Evolutionary conservation across 64 coral and sea anemone species (phyloP), one percentile per base, ranked within the genome.

Genomic region (Montipora cactus): DNA sequence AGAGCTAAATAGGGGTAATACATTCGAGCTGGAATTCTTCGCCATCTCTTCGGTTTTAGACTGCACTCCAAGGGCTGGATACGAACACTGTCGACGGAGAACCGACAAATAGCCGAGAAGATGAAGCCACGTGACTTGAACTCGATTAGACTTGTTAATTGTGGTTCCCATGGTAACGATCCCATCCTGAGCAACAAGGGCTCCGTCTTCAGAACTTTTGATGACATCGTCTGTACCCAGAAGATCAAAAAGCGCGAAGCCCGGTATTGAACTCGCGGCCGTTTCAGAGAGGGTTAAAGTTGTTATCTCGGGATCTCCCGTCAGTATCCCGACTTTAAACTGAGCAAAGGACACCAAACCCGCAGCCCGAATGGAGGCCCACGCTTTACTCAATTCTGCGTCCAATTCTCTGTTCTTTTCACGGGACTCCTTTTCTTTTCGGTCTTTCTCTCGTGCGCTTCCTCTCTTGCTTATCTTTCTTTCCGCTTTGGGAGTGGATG

Each of bases 71-170:
- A 98, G 92, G 8, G 97, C 75, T 22, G 88, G 51, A 61, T 98
- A 98, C 59, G 94, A 95, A 86, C 94, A 94, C 70, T 98, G 97
- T 4, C 97, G 97, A 74, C 94, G 94, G 3, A 98, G 94, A 10
- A 93, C 87, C 13, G 92, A 83, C 3, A 94, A 62, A 76, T 98
- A 94, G 18, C 94, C 79, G 44, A 98, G 91, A 15, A 98, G 64
- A 90, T 98, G 94, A 57, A 95, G 91, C 97, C 97, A 98, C 0
- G 97, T 96, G 7, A 98, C 78, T 81, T 93, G 91, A 6, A 98
- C 94, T 15, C 49, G 81, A 22, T 98, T 96, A 4, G 94, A 91
- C 46, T 74, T 90, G 84, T 94, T 98, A 9, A 98, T 57, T 8
- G 76, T 84, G 44, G 91, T 95, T 84, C 94, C 91, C 75, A 98